Evolutionary conservation across 1,140 invertebrate genomes (phyloP).

Genomic region (Lepeophtheirus salmonis): DNA sequence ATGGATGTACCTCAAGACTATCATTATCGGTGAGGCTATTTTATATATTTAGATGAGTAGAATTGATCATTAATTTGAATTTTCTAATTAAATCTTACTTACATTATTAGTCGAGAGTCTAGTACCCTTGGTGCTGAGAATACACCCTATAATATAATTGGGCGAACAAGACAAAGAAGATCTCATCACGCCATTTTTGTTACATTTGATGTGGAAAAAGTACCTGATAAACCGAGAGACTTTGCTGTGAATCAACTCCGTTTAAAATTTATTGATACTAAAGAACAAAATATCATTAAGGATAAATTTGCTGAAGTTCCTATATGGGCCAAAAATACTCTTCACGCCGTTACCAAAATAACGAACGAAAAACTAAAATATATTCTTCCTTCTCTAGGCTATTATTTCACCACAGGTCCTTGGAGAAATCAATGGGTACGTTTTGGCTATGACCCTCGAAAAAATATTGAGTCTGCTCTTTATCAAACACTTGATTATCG

Average conservation of each 20-base stretch:
- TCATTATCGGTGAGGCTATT: constrained; percentile 20
- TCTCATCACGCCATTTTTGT: constrained; percentile 34
- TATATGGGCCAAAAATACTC: constrained; percentile 58
- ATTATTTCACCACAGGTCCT: constrained; percentile 65
- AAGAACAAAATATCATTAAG: constrained; percentile 20
- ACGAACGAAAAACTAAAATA: constrained; percentile 45
- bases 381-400: constrained; percentile 56
- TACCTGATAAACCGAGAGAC: constrained; percentile 21
- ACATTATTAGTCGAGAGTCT: constrained; percentile 25
- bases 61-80: constrained; percentile 23
- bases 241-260: constrained; percentile 22
- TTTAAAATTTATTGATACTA: constrained; percentile 21
- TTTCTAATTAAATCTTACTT: background rate
- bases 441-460: constrained; percentile 66
- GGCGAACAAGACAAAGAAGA: constrained; percentile 34
- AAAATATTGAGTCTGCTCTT: constrained; percentile 48
- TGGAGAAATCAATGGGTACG: constrained; percentile 68
- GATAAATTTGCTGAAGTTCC: constrained; percentile 37
- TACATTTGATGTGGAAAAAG: constrained; percentile 23
- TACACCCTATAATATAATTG: constrained; percentile 30
- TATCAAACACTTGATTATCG: constrained; percentile 76
- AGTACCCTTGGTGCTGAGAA: constrained; percentile 21
- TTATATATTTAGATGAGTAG: constrained; percentile 19
- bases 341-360: constrained; percentile 44
- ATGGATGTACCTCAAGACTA: constrained; percentile 37